Base-by-base conservation (phyloP, 2,888 invertebrate species). In the Agriotes lineatus region DNA sequence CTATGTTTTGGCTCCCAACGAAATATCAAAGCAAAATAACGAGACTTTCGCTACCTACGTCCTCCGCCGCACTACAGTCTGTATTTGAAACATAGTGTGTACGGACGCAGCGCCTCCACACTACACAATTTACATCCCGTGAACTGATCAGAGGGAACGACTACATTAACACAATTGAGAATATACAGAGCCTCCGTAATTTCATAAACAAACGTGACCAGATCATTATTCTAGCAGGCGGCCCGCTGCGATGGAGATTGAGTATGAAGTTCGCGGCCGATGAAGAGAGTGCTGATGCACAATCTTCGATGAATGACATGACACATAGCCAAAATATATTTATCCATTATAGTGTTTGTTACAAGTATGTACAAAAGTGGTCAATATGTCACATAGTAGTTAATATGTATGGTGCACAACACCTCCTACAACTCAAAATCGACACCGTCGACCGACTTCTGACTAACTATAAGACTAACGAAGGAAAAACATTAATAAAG, bases 361-460 rank as follows among this genome's bases (percentile, higher is more conserved):
- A 59, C 30, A 50, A 52, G 20, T 67, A 74, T 74, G 63, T 75
- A 75, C 67, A 70, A 71, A 69, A 69, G 45, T 70, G 71, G 70
- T 77, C 70, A 45, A 45, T 45, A 59, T 59, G 59, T 78, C 76
- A 78, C 78, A 78, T 78, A 78, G 30, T 50, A 45, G 76, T 74
- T 74, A 75, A 74, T 76, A 76, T 76, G 77, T 74, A 77, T 74
- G 72, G 77, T 78, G 76, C 75, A 39, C 57, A 42, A 59, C 59
- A 19, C 59, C 59, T 59, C 42, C 59, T 59, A 19, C 59, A 45
- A 42, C 12, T 19, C 18, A 19, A 56, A 33, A 39, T 5, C 14
- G 2, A 39, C 14, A n/a, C 37, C n/a, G 37, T n/a, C 10, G 35
- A 65, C 33, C 25, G 12, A 39, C 52, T 45, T 30, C 37, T 52